These are phyloP conservation scores for Sula dactylatra DNA, from an alignment of 2,113 vertebrate species.

Conservation along the genomic window DNA sequence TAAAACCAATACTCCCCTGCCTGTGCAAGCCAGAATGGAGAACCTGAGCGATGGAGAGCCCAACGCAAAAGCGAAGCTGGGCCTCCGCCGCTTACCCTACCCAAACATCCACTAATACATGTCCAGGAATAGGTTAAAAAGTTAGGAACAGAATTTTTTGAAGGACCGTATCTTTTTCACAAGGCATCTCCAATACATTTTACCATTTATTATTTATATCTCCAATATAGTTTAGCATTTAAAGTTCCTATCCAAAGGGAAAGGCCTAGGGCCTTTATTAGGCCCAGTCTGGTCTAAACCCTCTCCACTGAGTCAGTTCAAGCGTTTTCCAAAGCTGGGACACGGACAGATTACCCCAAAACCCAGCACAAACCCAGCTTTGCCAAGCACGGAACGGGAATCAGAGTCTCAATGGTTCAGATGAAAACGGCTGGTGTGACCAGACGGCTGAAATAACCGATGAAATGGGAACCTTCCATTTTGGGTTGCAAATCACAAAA, in stretches of 20 bases:
- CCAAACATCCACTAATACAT: accelerated
- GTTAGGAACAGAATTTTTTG: not conserved
- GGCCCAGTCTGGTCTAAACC: not conserved
- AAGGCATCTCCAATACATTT: not conserved
- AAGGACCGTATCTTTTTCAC: not conserved
- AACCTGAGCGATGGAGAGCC: too few species aligned
- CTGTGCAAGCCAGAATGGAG: not conserved
- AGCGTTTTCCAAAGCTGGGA: not conserved
- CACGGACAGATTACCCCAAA: not conserved
- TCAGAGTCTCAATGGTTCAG: accelerated
- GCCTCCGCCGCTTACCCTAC: not conserved
- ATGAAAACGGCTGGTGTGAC: not conserved
- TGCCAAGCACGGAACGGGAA: not conserved
- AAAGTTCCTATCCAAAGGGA: not conserved
- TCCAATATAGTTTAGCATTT: too few species aligned
- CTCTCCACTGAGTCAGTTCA: accelerated
- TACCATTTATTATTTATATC: not conserved
- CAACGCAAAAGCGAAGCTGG: not conserved
- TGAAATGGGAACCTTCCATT: not conserved
- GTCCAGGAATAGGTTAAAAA: not conserved
- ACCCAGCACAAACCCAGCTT: too few species aligned
- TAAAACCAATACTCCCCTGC: accelerated
- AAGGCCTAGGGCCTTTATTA: too few species aligned
- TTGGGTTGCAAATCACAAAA: not conserved
- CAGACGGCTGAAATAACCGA: accelerated